These are phyloP conservation scores for Ephydatia muelleri DNA, from an alignment of 37 sponge, comb jelly and placozoan species.

Conservation along the genomic window DNA sequence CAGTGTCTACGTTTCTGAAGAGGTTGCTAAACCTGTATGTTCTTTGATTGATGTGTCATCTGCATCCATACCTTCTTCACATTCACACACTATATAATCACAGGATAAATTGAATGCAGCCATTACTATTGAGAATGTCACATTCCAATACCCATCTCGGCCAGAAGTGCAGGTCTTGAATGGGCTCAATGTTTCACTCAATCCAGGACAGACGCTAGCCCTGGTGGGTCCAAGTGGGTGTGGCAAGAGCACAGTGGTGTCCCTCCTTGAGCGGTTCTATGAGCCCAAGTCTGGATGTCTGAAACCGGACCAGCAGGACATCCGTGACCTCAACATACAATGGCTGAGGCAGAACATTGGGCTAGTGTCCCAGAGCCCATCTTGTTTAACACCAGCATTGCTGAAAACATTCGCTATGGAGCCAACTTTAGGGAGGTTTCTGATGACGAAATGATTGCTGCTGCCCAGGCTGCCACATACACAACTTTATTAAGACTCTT, in stretches of 20 bases:
- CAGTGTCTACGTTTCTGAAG: constrained; percentile 12
- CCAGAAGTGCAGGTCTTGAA: constrained; percentile 67
- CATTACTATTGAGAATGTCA: constrained; percentile 58
- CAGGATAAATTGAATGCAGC: constrained; percentile 6
- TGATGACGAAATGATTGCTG: constrained; percentile 66
- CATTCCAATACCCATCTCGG: constrained; percentile 74
- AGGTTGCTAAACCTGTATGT: constrained; percentile 58
- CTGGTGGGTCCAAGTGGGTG: constrained; percentile 88
- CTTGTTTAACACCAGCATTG: constrained; percentile 76
- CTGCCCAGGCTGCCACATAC: constrained; percentile 79
- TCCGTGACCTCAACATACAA: constrained; percentile 50
- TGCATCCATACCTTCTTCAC: neutral
- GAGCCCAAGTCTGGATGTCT: constrained; percentile 43
- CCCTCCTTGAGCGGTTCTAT: constrained; percentile 86
- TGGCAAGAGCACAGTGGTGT: constrained; percentile 87
- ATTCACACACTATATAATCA: neutral
- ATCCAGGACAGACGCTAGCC: constrained; percentile 85
- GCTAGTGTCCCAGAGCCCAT: constrained; percentile 84
- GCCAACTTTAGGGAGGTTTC: constrained; percentile 58
- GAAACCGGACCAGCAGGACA: constrained; percentile 43
- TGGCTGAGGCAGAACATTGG: constrained; percentile 79
- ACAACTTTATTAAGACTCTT: constrained; percentile 68
- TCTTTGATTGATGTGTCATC: neutral
- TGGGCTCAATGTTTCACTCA: constrained; percentile 43
- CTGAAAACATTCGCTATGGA: constrained; percentile 86